Evolutionary conservation across 2,113 vertebrate genomes (phyloP), one percentile per base, ranked within the genome.

Genomic region (Sprattus sprattus): DNA sequence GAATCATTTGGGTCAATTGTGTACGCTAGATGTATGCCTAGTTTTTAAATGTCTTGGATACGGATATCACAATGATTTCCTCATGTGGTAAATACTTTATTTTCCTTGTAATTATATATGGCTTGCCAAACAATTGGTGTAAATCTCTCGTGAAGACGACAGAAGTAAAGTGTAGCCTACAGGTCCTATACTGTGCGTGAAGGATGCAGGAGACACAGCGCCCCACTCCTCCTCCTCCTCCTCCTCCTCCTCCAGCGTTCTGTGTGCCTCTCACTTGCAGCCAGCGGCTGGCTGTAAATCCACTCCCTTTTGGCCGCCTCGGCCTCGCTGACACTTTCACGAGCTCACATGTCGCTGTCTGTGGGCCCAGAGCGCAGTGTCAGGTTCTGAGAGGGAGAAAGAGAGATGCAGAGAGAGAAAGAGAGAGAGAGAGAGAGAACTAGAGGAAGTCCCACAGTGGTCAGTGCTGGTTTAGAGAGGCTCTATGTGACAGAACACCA

Each of bases 291-390:
- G 88, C 88, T 82, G 57, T 89, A 89, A 90, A 89, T 91, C 83
- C 86, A 85, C 82, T 80, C 52, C 82, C 82, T 89, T 89, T 90
- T 86, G 85, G 89, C 86, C 50, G 52, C 85, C 47, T 87, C 81
- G 87, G 50, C 50, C 86, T 81, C 85, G 85, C 82, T 88, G 89
- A 92, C 89, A 83, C 88, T 89, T 89, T 91, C 85, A 87, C 45
- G 44, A 90, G 90, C 85, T 91, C 84, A 83, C 81, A 47, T 57
- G 45, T 81, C 57, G 39, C 84, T 87, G 87, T 89, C 89, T 92
- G 88, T 86, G 82, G 88, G 85, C 57, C 11, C 84, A 87, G 85
- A 64, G 47, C 45, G 54, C 0, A 45, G 84, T 90, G 88, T 87
- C 87, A 89, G 87, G 86, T 90, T 88, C 85, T 32, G 18, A 71